Evolutionary conservation across 2,888 invertebrate genomes (phyloP), one percentile per base, ranked within the genome.

Genomic region (Brassicogethes aeneus): DNA sequence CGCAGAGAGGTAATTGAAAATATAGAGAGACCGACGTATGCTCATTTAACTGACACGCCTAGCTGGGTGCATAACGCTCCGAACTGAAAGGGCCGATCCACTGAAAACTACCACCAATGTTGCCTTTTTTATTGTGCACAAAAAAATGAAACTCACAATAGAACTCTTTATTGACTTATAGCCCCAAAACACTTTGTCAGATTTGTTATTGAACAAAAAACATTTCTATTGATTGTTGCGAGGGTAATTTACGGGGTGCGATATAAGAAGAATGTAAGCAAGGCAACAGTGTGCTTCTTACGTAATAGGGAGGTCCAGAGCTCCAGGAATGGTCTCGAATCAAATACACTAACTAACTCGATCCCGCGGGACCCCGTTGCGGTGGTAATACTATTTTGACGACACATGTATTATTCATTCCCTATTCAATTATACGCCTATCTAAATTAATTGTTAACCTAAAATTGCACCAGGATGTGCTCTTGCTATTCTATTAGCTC

Each of bases 391-490:
- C 50, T 43, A 50, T 55, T 53, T 54, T 52, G 54, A 50, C 55
- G 54, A 58, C 53, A 53, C 50, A 65, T 67, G 62, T 61, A 68
- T 66, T 65, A 68, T 68, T 66, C 68, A 68, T 62, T 54, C 57
- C 61, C 61, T 61, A 65, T 66, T 66, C 68, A 68, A 68, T 67
- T 66, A 68, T 67, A 63, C 23, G 23, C 23, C 23, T n/a, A 23
- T 5, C 5, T 23, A 23, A 7, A 23, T 23, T 23, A 23, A 23
- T 23, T 23, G 23, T 23, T 23, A 5, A 23, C n/a, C n/a, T n/a
- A n/a, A n/a, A n/a, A n/a, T n/a, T n/a, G n/a, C n/a, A n/a, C n/a
- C n/a, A n/a, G n/a, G n/a, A n/a, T n/a, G n/a, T n/a, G n/a, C n/a
- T n/a, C n/a, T n/a, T n/a, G n/a, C n/a, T n/a, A n/a, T n/a, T n/a